Base-by-base conservation (phyloP, 2,797 vertebrate genomes). In the Zalophus californianus region DNA sequence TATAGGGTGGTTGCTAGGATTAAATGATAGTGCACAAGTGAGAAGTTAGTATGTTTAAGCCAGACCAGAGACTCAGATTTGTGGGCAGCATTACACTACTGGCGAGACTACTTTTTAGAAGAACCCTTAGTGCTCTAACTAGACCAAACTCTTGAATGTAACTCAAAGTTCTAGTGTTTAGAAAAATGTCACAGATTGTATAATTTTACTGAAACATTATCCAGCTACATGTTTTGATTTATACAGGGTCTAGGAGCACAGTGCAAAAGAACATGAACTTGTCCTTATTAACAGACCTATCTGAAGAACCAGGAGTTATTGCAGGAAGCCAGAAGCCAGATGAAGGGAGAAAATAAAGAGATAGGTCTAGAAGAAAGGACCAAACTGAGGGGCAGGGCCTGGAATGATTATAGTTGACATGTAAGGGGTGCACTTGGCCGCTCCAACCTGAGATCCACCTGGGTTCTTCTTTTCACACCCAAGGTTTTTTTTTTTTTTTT, bases 361-460 rank as follows among this genome's bases (percentile, higher is more conserved):
- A 38, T 11, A 38, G 50, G 8, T 77, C 18, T 77, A 72, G 58
- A 85, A 58, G 25, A 80, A 18, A 77, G 4, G 35, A 0, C 23
- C 12, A 88, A 18, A 50, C 1, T n/a, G n/a, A 93, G 32, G 1
- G 48, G 4, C 13, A 62, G 54, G 2, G 1, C 1, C 0, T 13
- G 23, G 13, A n/a, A 66, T 35, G 52, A 52, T 54, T 54, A 35
- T 0, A 23, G 32, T 25, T 82, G 52, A 2, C 3, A 20, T 0
- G 4, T 38, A 70, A 64, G 2, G 5, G 0, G 3, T 21, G 1
- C 0, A 29, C 20, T 29, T 64, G 38, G n/a, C 14, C 54, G 52
- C 25, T 54, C 7, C 27, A 54, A 16, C 11, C 10, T 12, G 82
- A 41, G 18, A 90, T 21, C 2, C 14, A 35, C 12, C 35, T 3